Base-by-base conservation (phyloP, 2,113 vertebrate genomes). In the Porphyrio hochstetteri region DNA sequence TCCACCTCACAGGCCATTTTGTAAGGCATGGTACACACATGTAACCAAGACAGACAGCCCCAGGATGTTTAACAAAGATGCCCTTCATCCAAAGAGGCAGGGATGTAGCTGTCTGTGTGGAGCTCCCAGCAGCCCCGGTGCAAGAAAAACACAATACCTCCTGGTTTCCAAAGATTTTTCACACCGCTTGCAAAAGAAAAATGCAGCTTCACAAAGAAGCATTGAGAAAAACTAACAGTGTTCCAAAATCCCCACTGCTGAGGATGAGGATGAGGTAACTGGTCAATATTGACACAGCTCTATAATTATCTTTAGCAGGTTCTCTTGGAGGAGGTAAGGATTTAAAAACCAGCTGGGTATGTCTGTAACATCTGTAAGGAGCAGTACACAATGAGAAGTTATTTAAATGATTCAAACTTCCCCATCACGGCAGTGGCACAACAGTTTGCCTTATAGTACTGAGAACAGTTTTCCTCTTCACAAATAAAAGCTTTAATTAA, bases 271-370 rank as follows among this genome's bases (percentile, higher is more conserved):
- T 90, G 86, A 90, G 61, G 86, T 79, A 83, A 93, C 44, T 55
- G 69, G 86, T 82, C 95, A 90, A 84, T 94, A 95, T 82, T 95
- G 95, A 91, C 80, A 70, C 28, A 57, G 81, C 53, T 57, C 61
- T 61, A 3, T 65, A 65, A 86, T 75, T 81, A 65, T 70, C 86
- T 76, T 63, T 16, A 94, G 81, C 86, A 84, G 69, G 92, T 90
- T 88, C 77, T 89, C 69, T 78, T 79, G 86, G 53, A 96, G 88
- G 83, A 93, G 82, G 64, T 71, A 65, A 81, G 69, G 72, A 59
- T 81, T 83, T 93, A 82, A 95, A 96, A 88, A 90, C 11, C 88
- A 95, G 72, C 87, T 83, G 93, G 74, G 52, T 65, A 74, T 8
- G 50, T 76, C 6, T 93, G 80, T 65, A 88, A 93, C 91, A 94